Base-by-base conservation (phyloP, 1,140 invertebrate species). In the Meteorus sp. region DNA sequence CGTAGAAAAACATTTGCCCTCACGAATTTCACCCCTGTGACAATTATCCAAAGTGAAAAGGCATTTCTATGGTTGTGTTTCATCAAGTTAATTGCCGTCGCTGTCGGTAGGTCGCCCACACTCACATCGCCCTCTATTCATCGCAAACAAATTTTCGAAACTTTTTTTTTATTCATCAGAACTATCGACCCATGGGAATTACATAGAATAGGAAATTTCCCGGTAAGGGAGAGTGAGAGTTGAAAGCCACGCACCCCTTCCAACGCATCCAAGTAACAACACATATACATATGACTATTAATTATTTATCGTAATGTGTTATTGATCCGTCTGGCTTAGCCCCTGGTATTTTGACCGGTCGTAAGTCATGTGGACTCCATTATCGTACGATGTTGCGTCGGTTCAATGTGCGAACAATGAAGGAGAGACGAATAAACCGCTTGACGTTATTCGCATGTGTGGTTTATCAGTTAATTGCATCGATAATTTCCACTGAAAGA, bases 271-370 rank as follows among this genome's bases (percentile, higher is more conserved):
- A 62, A 31, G 15, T 9, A 39, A 25, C 29, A 13, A 25, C 5
- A 4, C 15, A 64, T 45, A 66, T 47, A 56, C 39, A 63, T 37
- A 31, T 61, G 55, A 29, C 56, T 68, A 77, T 76, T 77, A 77
- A 77, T 77, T 77, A 78, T 78, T 78, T 75, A 77, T 76, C 69
- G 70, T 76, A 77, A 78, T 78, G 74, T 69, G 70, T 71, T 76
- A 78, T 78, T 69, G 75, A 78, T 75, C 72, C 68, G 73, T 77
- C 70, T 72, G 71, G 73, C 61, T 4, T 65, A 69, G 60, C 67
- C 64, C 66, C 58, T 61, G 64, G 55, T 50, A 52, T 58, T 65
- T 61, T 64, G 62, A 74, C 61, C 61, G 55, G n/a, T 51, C 57
- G 54, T 64, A 47, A 47, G n/a, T 56, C 29, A 19, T 17, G 7